Evolutionary conservation across 64 coral and sea anemone species (phyloP), one percentile per base, ranked within the genome.

Genomic region (Hydrozoanthus tunicans): DNA sequence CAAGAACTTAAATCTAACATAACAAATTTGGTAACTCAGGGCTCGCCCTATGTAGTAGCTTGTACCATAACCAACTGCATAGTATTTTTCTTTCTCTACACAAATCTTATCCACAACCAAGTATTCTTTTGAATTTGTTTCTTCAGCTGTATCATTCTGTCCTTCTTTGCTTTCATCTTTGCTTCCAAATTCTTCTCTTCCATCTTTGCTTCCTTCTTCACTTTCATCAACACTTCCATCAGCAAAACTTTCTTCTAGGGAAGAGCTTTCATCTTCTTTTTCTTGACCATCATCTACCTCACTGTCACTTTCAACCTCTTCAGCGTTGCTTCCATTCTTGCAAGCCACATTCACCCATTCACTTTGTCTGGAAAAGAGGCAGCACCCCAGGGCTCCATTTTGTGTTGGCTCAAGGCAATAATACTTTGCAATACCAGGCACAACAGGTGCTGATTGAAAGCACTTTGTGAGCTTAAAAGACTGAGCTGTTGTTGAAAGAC

Each of bases 391-490:
- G 78, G 78, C 78, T 80, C 81, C 62, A 83, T 83, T 66, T 67
- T 68, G 81, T 13, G 54, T 13, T 83, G 81, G 81, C 43, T 83
- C 81, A 55, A 83, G 81, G n/a, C 81, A 83, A 53, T 83, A 61
- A 66, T 83, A 83, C 51, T 83, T 83, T 67, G 59, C 61, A 83
- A 83, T 67, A 54, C 43, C 81, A 66, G 61, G 51, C 6, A 68
- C 6, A 54, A 83, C 62, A 67, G 81, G 32, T 66, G 81, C 81
- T 67, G 81, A 84, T 55, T 54, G 43, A 54, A 84, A 84, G 62
- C 25, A 66, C 32, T 83, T 83, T 64, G 26, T 65, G 62, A 83
- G 62, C 27, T 65, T 60, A 83, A 83, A 9, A 11, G 80, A 83
- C 80, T 83, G 60, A 14, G 62, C 80, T 65, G 17, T 83, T 51